Evolutionary conservation across 2,113 vertebrate species (phyloP), one percentile per base, ranked within the genome.

Genomic region (Carlito syrichta): DNA sequence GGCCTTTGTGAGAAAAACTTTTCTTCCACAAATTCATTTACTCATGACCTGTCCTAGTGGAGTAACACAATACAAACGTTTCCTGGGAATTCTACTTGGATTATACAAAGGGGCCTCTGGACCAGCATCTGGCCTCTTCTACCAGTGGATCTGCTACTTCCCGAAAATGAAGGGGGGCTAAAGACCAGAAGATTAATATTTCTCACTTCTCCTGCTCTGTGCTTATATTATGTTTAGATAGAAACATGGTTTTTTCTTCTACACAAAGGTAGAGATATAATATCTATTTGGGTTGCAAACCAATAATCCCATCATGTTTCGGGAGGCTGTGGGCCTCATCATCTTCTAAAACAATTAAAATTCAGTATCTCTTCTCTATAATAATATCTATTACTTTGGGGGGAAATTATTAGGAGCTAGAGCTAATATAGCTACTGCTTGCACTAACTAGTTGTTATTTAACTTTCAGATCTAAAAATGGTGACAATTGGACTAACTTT

Each of bases 21-120:
- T 98, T 92, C n/a, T 98, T 96, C 58, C 95, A 74, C 94, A 98
- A 94, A 95, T 97, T 96, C 97, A 98, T 96, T 98, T 98, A 97
- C 94, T 58, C 94, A 76, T 3, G 10, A 86, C 91, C 82, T 96
- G 77, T 97, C 92, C 94, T 95, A 58, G 16, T 84, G 97, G 96
- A 95, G 73, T 97, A 98, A 97, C 78, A 93, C 78, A 96, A 97
- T 98, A 98, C 98, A 94, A 97, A 63, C 50, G 85, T 89, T 98
- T 86, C 89, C 79, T 97, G 97, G 96, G 94, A 97, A 98, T 92
- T 96, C 95, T 96, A 97, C 19, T 84, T 89, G 87, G 63, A 96
- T 68, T 54, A 93, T 45, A 97, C 84, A 97, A 96, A 91, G 91
- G 35, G 20, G 35, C 89, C 27, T 91, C 27, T 45, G n/a, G 35